Base-by-base conservation (phyloP, 2,888 invertebrate genomes). In the Zonitis immaculata region DNA sequence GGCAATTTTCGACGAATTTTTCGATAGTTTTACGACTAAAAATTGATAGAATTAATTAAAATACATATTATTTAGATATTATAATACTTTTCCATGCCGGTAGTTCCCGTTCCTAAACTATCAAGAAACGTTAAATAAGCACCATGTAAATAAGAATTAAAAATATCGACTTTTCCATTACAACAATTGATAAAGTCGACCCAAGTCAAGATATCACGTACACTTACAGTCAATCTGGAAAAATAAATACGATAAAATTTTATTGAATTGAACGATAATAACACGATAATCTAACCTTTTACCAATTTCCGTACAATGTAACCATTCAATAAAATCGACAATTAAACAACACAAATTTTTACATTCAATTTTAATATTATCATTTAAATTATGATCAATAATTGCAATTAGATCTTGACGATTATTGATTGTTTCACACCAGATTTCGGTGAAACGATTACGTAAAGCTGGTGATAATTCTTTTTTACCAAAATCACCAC, bases 401-500 rank as follows among this genome's bases (percentile, higher is more conserved):
- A 98, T 95, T 49, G 81, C 78, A 11, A 86, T 76, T 35, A 95
- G 78, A 75, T 98, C 97, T 11, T 83, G 79, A 48, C 82, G 78
- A 20, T 84, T 80, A 12, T 83, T 82, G 8, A 87, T 88, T 46
- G 85, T 83, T 51, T 89, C 90, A 69, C 97, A 97, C 98, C 98
- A 99, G 70, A 99, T 94, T 79, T 99, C 99, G 0, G 99, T 98
- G 67, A 99, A 95, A 44, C 99, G 85, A 79, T 99, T 99, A 47
- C 99, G 81, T 46, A 99, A 77, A 0, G 99, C 98, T 0, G 97
- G 97, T 0, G 98, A 99, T 8, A 99, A 79, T 80, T 99, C 99
- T 73, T 99, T 99, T 74, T 99, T 99, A 3, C 99, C 99, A 73
- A 92, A 99, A 79, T 99, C 99, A 1, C 98, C 98, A 9, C 98